Percentiles rank a stretch among this genome's conserved stretches.
Conservation (phyloP, 2,797 vertebrate species). For the Kryptopterus vitreolus region DNA sequence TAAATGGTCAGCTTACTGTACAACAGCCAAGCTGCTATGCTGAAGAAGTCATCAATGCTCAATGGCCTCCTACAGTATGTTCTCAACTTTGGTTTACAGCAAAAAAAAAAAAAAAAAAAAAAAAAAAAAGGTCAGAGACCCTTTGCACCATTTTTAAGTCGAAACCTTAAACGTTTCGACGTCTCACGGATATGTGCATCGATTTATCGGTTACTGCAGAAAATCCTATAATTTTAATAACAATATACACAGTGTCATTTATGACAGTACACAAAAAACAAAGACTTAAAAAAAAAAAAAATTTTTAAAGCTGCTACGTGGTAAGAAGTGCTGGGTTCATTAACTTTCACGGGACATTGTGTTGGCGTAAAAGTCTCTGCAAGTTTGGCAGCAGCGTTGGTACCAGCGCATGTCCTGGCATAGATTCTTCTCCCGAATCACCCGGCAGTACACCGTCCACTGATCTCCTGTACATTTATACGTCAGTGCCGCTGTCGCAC, state of each 20-base stretch:
- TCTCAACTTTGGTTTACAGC: constrained; percentile 67
- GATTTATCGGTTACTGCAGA: constrained; percentile 32
- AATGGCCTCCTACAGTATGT: constrained; percentile 42
- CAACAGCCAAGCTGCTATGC: constrained; percentile 54
- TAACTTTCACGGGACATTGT: constrained; percentile 82
- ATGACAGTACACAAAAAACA: constrained; percentile 58
- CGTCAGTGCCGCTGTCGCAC: constrained; percentile 84
- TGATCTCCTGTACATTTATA: constrained; percentile 94
- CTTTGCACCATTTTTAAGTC: constrained; percentile 55
- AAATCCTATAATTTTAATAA: constrained; percentile 52
- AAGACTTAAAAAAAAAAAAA: constrained; percentile 60
- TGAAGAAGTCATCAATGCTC: constrained; percentile 60
- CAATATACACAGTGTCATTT: constrained; percentile 49
- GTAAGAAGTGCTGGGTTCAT: constrained; percentile 63
- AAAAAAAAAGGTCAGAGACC: constrained; percentile 17
- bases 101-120: constrained; percentile 59
- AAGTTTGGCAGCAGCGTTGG: constrained; percentile 94
- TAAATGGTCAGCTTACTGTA: constrained; percentile 59
- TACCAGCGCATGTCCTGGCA: constrained; percentile 98
- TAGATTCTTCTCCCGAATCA: constrained; percentile 92
- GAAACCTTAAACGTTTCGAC: constrained; percentile 50
- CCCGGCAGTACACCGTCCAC: constrained; percentile 93
- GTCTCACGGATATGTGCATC: constrained; percentile 60
- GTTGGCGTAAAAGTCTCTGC: constrained; percentile 93
- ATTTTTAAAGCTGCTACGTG: constrained; percentile 48